phyloP scores from a whole-genome alignment of 2,113 vertebrate species.

The Saccopteryx leptura region DNA sequence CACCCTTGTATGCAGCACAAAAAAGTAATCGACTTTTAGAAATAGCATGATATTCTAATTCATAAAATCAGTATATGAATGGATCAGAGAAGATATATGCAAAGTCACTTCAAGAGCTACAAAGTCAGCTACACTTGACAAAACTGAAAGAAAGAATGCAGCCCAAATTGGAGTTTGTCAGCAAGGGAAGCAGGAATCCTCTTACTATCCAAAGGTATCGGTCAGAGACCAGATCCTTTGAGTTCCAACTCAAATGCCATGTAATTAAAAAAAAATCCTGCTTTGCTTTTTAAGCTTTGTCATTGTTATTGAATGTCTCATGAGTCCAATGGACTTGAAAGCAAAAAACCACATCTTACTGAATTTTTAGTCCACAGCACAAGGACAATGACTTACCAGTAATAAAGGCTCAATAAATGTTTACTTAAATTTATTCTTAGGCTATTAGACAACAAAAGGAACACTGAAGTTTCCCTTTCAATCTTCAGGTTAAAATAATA shows the following conservation, averaged over 20 bases:
- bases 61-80: constrained; percentile 63
- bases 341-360: constrained; percentile 15
- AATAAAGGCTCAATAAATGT: constrained; percentile 34
- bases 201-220: not conserved
- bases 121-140: constrained; percentile 41
- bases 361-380: not conserved
- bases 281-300: constrained; percentile 48
- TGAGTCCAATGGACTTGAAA: constrained; percentile 28
- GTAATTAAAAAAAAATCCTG: not conserved
- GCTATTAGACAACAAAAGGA: constrained; percentile 30
- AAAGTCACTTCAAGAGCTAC: constrained; percentile 17
- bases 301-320: constrained; percentile 36
- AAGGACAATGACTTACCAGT: not conserved
- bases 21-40: constrained; percentile 12
- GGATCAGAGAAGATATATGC: not conserved
- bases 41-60: constrained; percentile 45
- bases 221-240: not conserved
- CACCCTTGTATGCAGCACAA: not conserved
- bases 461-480: constrained; percentile 2
- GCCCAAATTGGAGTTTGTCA: not conserved
- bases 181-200: not conserved
- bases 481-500: constrained; percentile 29
- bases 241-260: constrained; percentile 30
- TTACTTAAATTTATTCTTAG: constrained; percentile 46
- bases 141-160: constrained; percentile 25